phyloP scores from a whole-genome alignment of 2,113 vertebrate species.

The Poicephalus meyeri region DNA sequence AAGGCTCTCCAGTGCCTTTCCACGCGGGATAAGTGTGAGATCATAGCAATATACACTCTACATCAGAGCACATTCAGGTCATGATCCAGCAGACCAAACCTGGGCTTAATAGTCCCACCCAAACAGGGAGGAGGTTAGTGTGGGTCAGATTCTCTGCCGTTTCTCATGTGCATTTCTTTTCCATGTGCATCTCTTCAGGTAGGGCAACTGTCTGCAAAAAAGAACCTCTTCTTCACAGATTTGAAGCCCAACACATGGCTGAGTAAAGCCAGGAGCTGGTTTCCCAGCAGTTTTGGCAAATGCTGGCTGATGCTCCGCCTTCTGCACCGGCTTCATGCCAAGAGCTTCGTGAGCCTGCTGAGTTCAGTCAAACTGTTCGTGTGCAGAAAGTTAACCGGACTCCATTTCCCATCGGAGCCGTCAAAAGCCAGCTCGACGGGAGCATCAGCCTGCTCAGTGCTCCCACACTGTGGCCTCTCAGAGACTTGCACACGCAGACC shows the following conservation, averaged over 20 bases:
- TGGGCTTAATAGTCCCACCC: background rate
- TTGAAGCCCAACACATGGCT: background rate
- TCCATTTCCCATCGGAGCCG: background rate
- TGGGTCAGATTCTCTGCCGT: background rate
- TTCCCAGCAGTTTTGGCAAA: background rate
- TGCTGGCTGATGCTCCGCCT: background rate
- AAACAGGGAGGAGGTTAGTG: background rate
- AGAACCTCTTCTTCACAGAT: background rate
- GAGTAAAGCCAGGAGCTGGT: background rate
- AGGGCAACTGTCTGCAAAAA: background rate
- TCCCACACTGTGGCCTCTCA: background rate
- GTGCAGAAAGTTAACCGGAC: background rate
- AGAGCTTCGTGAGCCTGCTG: background rate
- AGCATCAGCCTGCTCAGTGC: background rate
- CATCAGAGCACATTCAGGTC: background rate
- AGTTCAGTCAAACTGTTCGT: rapidly evolving
- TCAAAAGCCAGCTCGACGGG: background rate
- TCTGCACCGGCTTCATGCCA: background rate
- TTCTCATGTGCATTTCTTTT: background rate
- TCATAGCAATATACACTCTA: background rate
- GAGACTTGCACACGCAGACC: background rate
- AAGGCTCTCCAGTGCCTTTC: background rate
- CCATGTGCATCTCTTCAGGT: background rate
- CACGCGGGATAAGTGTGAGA: rapidly evolving
- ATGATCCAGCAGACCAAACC: background rate